Conservation (phyloP, 2,113 vertebrate species). For the Etheostoma cragini region DNA sequence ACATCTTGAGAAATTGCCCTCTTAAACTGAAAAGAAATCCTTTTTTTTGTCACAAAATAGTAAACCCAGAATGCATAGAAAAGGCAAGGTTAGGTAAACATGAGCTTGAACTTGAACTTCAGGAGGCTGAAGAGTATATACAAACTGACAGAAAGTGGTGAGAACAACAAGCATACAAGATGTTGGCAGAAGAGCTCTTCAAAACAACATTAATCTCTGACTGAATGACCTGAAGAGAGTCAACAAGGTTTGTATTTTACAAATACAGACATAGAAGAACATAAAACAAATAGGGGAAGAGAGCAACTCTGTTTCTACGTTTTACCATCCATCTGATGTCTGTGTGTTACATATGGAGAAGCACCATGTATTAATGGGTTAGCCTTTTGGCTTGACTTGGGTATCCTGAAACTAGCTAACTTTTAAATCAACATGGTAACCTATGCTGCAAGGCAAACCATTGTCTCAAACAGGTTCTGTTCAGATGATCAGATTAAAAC, state of each 20-base stretch:
- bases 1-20: conserved; percentile 47
- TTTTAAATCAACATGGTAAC: background rate
- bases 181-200: conserved; percentile 24
- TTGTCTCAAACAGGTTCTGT: background rate
- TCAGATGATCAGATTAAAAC: background rate
- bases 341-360: background rate
- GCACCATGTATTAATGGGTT: background rate
- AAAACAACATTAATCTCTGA: conserved; percentile 39
- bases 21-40: conserved; percentile 11
- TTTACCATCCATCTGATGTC: background rate
- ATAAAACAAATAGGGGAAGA: background rate
- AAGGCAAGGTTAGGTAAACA: conserved; percentile 45
- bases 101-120: background rate
- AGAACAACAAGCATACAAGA: conserved; percentile 31
- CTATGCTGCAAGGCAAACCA: background rate
- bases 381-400: background rate
- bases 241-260: conserved; percentile 26
- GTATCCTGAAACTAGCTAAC: no score
- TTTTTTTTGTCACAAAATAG: conserved; percentile 21
- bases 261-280: background rate
- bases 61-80: conserved; percentile 4
- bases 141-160: background rate
- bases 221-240: conserved; percentile 30
- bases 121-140: background rate
- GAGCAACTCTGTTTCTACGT: background rate